Evolutionary conservation across 2,113 vertebrate species (phyloP), one percentile per base, ranked within the genome.

Genomic region (Euleptes europaea): DNA sequence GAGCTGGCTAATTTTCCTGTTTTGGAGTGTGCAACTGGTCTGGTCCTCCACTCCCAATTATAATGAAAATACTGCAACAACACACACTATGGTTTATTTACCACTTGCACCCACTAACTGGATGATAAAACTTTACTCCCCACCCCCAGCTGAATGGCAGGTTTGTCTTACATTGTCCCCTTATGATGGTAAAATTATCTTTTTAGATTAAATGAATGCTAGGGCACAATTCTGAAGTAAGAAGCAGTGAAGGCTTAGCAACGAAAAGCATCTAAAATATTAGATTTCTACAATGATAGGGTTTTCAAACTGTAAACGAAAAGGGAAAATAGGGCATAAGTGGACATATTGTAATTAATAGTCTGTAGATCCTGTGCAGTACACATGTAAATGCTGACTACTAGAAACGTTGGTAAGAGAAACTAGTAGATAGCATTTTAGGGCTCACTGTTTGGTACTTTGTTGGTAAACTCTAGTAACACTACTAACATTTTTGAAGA

Each of bases 401-500:
- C 17, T 82, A 82, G 40, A 60, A 86, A 13, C 17, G 47, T 66
- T 88, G 80, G 35, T 42, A 15, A 51, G 38, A 10, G 31, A 49
- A 7, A 5, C 26, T 51, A 69, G 6, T 57, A 38, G 28, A 47
- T 49, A 47, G 11, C 83, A 90, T 65, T 14, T 82, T 1, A 54
- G 33, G 23, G 1, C 33, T 7, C 23, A 79, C 0, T 7, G 2
- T 84, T 88, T 78, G n/a, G 11, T 75, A 42, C 81, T 63, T 77
- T 3, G 44, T 74, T 7, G 9, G 54, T 4, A 26, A 28, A 2
- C 71, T 66, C 28, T 83, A n/a, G 69, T 73, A 88, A 85, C 33
- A 42, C 14, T 51, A 75, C 84, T 65, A 31, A 94, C 47, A 31
- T 54, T 72, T 67, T 81, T 40, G 81, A 82, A 85, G 80, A 23